Evolutionary conservation across 2,113 vertebrate species (phyloP).

Genomic region (Eidolon helvum): DNA sequence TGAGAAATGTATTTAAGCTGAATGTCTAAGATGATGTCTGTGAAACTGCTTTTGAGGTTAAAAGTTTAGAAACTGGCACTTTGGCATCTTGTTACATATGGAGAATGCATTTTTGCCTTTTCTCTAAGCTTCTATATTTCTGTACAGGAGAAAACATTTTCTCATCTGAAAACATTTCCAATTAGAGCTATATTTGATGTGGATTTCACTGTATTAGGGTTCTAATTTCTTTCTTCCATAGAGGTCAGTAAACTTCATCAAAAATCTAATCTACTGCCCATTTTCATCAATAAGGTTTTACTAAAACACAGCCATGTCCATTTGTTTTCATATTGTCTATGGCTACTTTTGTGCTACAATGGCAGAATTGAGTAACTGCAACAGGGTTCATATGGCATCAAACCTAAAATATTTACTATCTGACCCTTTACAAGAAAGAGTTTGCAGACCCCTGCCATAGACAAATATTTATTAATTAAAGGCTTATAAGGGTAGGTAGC

Average conservation of each 20-base stretch:
- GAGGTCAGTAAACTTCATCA: not conserved
- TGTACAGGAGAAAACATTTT: not conserved
- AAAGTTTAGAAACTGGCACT: not conserved
- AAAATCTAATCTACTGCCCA: not conserved
- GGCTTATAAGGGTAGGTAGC: not conserved
- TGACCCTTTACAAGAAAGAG: not conserved
- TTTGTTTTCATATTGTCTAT: not conserved
- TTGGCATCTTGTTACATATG: not conserved
- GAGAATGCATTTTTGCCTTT: not conserved
- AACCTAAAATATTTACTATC: not conserved
- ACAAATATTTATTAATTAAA: not conserved
- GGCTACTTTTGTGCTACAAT: not conserved
- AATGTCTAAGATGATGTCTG: not conserved
- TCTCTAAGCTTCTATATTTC: not conserved
- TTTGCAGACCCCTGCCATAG: not conserved
- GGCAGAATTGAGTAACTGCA: not conserved
- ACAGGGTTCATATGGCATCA: not conserved
- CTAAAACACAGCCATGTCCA: not conserved
- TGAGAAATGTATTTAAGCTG: slow-evolving; percentile 7
- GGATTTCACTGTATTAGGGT: not conserved
- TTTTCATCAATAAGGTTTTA: not conserved
- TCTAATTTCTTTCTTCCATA: not conserved
- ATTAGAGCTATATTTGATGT: not conserved
- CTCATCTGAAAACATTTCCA: not conserved
- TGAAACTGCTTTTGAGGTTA: not conserved